Evolutionary conservation across 2,797 vertebrate genomes (phyloP), one percentile per base, ranked within the genome.

Genomic region (Poecilia picta): DNA sequence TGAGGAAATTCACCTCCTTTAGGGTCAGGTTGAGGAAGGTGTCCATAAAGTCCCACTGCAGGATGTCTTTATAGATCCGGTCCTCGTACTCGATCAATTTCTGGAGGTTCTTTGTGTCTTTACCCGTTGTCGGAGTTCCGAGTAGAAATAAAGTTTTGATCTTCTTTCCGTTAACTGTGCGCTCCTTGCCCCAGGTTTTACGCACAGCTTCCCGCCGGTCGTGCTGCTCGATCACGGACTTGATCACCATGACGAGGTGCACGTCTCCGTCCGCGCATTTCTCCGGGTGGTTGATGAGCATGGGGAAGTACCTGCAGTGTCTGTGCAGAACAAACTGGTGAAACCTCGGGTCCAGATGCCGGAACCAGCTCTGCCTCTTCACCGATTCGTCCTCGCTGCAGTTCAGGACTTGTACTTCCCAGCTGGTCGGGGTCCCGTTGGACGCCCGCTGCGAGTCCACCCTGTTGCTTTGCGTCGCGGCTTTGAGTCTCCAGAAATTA

Each of bases 31-130:
- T 97, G 73, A 96, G 96, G 88, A 97, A 97, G 0, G 96, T 97
- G 93, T 97, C 97, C 94, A 96, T 96, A 85, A 97, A 97, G 89
- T 97, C 95, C 97, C 97, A 97, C 83, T 97, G 97, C 31, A 97
- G 88, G 74, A 97, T 96, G 93, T 97, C 97, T 45, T 95, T 94
- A 31, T 96, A 95, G 8, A 96, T 88, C 72, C 2, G 82, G 91
- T 97, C 94, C 89, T 97, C 97, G 75, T 94, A 96, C 81, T 97
- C 92, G 55, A 97, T 90, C 64, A 97, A 94, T 75, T 95, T 95
- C 85, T 97, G 96, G 10, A 96, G 93, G 90, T 97, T 97, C 20
- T 93, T 93, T 0, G 87, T 66, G 84, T 97, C 96, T 75, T 96
- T 97, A 0, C 95, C 96, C 0, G 78, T 75, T 1, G 94, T 83